These are phyloP conservation scores for Anneissia japonica DNA, from an alignment of 35 echinoderm and acorn worm genomes.

Conservation along the genomic window DNA sequence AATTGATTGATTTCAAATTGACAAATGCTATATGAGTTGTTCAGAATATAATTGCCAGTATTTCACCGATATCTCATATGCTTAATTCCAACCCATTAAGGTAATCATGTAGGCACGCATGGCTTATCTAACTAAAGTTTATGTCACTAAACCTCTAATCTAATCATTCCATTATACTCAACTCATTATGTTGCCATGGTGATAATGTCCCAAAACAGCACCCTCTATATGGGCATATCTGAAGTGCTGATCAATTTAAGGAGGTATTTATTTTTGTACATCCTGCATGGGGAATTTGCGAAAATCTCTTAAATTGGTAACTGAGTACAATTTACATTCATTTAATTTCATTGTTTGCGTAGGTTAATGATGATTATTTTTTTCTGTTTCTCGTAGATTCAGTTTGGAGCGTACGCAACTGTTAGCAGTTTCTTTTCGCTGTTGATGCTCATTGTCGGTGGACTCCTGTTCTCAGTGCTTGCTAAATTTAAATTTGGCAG, in stretches of 20 bases:
- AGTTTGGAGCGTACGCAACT: constrained; percentile 67
- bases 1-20: neutral
- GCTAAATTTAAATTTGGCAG: constrained; percentile 71
- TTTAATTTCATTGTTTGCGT: too few species aligned
- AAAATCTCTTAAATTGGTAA: neutral
- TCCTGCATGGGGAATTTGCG: too few species aligned
- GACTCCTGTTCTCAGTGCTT: constrained; percentile 50
- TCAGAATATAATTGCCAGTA: neutral
- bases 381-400: constrained; percentile 41
- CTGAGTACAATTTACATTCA: too few species aligned
- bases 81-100: neutral
- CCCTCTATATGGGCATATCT: neutral
- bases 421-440: constrained; percentile 42
- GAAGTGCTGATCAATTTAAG: neutral
- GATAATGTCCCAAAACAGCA: neutral
- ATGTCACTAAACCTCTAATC: neutral
- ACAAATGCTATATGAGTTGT: neutral
- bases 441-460: constrained; percentile 32
- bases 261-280: neutral
- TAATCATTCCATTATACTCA: neutral
- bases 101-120: neutral
- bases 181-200: neutral
- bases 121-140: neutral
- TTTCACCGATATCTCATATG: neutral
- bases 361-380: neutral